Percentiles rank a stretch among this genome's conserved stretches.
Conservation (phyloP, 2,888 invertebrate species). For the Congeria kusceri region DNA sequence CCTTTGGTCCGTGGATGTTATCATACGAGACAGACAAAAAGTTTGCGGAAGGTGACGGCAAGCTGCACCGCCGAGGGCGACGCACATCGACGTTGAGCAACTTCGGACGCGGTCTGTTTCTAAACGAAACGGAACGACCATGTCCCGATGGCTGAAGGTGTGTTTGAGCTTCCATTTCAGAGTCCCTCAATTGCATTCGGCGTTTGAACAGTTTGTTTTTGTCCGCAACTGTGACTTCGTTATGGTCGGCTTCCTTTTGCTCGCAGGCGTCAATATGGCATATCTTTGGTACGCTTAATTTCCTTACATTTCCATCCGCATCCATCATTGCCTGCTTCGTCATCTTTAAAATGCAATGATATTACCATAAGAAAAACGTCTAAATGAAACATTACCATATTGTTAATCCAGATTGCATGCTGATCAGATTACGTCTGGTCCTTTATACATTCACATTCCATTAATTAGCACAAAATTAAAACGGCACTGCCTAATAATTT, state of each 20-base stretch:
- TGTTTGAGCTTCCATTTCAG: constrained; percentile 27
- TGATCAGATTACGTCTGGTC: no score
- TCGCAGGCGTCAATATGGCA: constrained; percentile 41
- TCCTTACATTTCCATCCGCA: constrained; percentile 28
- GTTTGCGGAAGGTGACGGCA: constrained; percentile 66
- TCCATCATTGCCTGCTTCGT: constrained; percentile 51
- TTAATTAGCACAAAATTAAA: no score
- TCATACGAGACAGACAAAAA: constrained; percentile 58
- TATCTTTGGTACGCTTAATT: constrained; percentile 55
- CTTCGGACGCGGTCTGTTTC: constrained; percentile 73
- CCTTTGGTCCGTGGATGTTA: constrained; percentile 36
- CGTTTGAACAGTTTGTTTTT: constrained; percentile 54
- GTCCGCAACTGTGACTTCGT: constrained; percentile 28
- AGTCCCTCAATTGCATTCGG: constrained; percentile 41
- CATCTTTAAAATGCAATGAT: constrained; percentile 30
- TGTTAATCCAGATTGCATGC: no score
- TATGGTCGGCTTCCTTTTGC: constrained; percentile 2
- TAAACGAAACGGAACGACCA: constrained; percentile 79
- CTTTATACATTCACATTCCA: no score
- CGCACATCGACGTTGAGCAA: constrained; percentile 63
- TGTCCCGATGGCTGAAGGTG: constrained; percentile 71
- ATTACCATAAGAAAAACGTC: no score
- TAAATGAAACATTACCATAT: no score
- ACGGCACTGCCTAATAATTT: no score
- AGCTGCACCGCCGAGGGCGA: constrained; percentile 71